These are phyloP conservation scores for Scaptomyza flava DNA, from an alignment of 2,888 invertebrate genomes.

Conservation along the genomic window DNA sequence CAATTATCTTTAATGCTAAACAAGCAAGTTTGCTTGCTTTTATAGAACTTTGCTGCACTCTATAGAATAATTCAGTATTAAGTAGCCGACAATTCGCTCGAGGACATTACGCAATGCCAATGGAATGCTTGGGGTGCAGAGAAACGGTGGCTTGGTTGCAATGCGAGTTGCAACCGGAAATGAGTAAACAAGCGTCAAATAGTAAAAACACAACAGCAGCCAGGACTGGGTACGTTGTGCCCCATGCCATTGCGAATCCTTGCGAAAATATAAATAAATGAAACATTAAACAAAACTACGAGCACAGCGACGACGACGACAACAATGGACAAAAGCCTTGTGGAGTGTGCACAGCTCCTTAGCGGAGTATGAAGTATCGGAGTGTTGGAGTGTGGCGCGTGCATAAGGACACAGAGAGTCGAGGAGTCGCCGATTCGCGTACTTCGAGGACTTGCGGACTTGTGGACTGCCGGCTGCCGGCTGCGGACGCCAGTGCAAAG, in stretches of 20 bases:
- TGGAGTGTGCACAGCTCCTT: constrained; percentile 12
- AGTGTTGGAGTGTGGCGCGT: constrained; percentile 39
- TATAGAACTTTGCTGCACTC: background rate
- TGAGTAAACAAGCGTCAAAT: constrained; percentile 81
- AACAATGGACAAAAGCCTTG: constrained; percentile 42
- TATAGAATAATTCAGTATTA: constrained; percentile 31
- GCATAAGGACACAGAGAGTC: constrained; percentile 43
- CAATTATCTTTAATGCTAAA: background rate
- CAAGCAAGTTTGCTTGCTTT: background rate
- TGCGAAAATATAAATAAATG: constrained; percentile 72
- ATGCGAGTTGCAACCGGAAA: constrained; percentile 70
- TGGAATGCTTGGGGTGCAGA: background rate
- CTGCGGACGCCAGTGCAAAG: constrained; percentile 38
- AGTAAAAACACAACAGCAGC: constrained; percentile 64
- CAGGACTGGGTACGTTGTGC: constrained; percentile 32
- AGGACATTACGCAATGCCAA: constrained; percentile 24
- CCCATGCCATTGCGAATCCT: constrained; percentile 29
- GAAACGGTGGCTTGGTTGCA: constrained; percentile 25
- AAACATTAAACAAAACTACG: constrained; percentile 71
- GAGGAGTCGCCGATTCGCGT: constrained; percentile 3
- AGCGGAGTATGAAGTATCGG: constrained; percentile 2
- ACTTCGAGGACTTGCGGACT: constrained; percentile 4
- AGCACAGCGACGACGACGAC: constrained; percentile 19
- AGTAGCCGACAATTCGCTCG: constrained; percentile 10
- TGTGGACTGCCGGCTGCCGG: constrained; percentile 1